Conservation (phyloP, 2,797 vertebrate species). For the Pelochelys cantorii region DNA sequence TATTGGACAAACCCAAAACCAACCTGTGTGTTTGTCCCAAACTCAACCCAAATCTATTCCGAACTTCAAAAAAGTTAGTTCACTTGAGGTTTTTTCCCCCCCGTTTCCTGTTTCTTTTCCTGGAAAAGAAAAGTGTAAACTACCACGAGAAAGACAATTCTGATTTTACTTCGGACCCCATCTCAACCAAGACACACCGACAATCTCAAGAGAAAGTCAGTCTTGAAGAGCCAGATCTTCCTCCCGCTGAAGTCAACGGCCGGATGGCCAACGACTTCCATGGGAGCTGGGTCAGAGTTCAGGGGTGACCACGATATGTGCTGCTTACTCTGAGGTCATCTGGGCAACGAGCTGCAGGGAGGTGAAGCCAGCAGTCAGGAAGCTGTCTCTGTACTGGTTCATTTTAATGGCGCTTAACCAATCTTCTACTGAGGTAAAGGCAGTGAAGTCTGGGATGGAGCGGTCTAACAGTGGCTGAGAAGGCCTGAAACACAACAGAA, state of each 20-base stretch:
- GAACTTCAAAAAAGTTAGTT: neutral
- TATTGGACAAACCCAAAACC: neutral
- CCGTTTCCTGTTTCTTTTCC: neutral
- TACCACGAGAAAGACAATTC: neutral
- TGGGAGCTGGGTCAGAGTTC: too few species aligned
- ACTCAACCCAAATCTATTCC: neutral
- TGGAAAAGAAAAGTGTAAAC: neutral
- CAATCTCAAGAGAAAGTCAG: neutral
- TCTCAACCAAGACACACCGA: neutral
- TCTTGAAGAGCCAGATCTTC: neutral
- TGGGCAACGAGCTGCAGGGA: conserved; percentile 96
- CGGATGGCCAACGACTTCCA: too few species aligned
- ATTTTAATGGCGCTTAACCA: conserved; percentile 99
- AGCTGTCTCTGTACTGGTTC: conserved; percentile 98
- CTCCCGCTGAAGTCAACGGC: neutral
- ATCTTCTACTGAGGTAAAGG: conserved; percentile 98
- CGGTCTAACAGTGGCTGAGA: conserved; percentile 97
- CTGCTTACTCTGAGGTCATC: conserved; percentile 98
- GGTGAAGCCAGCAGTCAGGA: conserved; percentile 97
- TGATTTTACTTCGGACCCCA: neutral
- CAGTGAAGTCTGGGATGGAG: conserved; percentile 98
- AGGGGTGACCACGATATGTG: neutral
- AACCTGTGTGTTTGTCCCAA: neutral
- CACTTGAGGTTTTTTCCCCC: neutral
- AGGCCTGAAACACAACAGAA: conserved; percentile 86